Base-by-base conservation (phyloP, 2,888 invertebrate genomes). In the Agriotes lineatus region DNA sequence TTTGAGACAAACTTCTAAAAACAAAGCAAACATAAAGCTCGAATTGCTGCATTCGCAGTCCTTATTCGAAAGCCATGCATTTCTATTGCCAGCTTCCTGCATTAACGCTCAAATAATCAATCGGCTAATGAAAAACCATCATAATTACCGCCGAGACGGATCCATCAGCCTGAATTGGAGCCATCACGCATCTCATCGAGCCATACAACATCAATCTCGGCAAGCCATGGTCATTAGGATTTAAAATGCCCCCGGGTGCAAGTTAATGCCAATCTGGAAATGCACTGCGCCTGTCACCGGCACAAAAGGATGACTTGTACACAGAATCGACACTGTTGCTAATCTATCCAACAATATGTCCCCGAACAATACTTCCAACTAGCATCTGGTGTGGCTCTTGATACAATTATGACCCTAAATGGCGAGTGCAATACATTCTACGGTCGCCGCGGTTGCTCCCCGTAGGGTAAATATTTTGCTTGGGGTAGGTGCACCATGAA, bases 271-370 rank as follows among this genome's bases (percentile, higher is more conserved):
- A 60, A 69, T 64, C 52, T 45, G 68, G 57, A 63, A 68, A 63
- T 68, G 68, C 67, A 57, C 42, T 48, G 48, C 39, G 63, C 56
- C n/a, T 69, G 63, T 63, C 60, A 64, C 44, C 20, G 25, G 48
- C 48, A 70, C 67, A 67, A 70, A 67, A 67, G 63, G 67, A 70
- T 63, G 70, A 67, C 62, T 70, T 64, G 67, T 59, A 52, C 52
- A 50, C 50, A 52, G 70, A 64, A 70, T 67, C 67, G 64, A 67
- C 67, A 70, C 67, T 67, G 57, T 67, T 70, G 70, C 70, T 70
- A 70, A 70, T 67, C 70, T 63, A 67, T 56, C 42, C 37, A 64
- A 70, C 67, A 67, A 67, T 67, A 59, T 59, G 60, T 59, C 59
- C 22, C 50, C 33, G 42, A 58, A 69, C 62, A 62, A 69, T 69